Evolutionary conservation across 1,140 invertebrate genomes (phyloP), one percentile per base, ranked within the genome.

Genomic region (Anastrepha obliqua): DNA sequence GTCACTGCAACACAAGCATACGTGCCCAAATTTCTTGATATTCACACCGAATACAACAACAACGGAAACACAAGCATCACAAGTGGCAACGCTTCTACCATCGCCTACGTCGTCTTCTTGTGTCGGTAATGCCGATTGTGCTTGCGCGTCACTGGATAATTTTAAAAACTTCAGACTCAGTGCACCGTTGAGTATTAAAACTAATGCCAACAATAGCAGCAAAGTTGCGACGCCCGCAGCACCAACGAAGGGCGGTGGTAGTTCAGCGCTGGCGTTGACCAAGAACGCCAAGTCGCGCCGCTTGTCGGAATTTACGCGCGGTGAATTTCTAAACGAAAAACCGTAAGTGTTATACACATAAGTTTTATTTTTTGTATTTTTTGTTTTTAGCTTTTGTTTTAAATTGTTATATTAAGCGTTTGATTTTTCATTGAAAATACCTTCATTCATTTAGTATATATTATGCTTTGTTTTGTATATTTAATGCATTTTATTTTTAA

Each of bases 251-350:
- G 70, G 88, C 55, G 86, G 51, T 11, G 51, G 51, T 55, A 87
- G 70, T 67, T 55, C 87, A 58, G 55, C 86, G 42, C 47, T 88
- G 42, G 86, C 85, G 17, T 39, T 89, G 78, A 64, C 89, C 89
- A 93, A 92, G 88, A 93, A 93, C 91, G 90, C 90, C 90, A 93
- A 93, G 91, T 93, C 93, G 88, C 91, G 93, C 62, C 92, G 93
- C 88, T 90, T 93, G 89, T 93, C 92, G 89, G 93, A 93, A 91
- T 93, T 93, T 91, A 93, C 93, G 90, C 90, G 92, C 87, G 93
- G 93, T 91, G 92, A 93, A 93, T 93, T 93, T 93, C 91, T 93
- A 91, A 93, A 93, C 91, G 93, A 93, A 93, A 93, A 93, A 93
- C 90, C 90, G 93, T 93, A 93, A 93, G 93, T 93, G 87, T 55